Evolutionary conservation across 2,888 invertebrate species (phyloP), one percentile per base, ranked within the genome.

Genomic region (Acleris cristana): DNA sequence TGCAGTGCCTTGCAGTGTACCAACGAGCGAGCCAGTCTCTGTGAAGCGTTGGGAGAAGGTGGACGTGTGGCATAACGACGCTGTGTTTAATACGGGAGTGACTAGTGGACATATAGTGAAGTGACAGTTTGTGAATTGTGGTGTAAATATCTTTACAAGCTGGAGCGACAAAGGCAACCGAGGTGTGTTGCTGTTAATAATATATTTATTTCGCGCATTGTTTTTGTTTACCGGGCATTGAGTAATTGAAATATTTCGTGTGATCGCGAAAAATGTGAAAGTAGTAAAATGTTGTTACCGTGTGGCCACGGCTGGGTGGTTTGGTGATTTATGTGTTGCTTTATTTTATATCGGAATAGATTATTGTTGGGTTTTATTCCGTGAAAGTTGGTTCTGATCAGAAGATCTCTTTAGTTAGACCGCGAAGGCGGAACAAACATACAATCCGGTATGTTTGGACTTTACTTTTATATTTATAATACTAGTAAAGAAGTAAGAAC

Each of bases 141-240:
- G 77, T 76, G 80, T 81, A 88, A 85, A 88, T 85, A 77, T 65
- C 74, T 67, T 72, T 69, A 87, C n/a, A 89, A 89, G 85, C 90
- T 89, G 90, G 90, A 90, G 89, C 87, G 80, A 73, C 78, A 79
- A 79, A 82, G 76, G 75, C 79, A 74, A 74, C 79, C 76, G 63
- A 79, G 90, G 90, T 90, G 78, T 78, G 86, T 87, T 71, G 72
- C 14, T 40, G 14, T 40, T 40, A 1, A 14, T 14, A 3, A 40
- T 40, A 12, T 71, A 70, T 70, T 71, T 57, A 60, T 69, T 48
- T 8, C n/a, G 40, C 64, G 59, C n/a, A 66, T 65, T 73, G 69
- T 70, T 81, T 80, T 78, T 83, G 74, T 79, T 82, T 82, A 76
- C 79, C 79, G 79, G 75, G 79, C 79, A 81, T 82, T 76, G 72